These are phyloP conservation scores for Euclidia mi DNA, from an alignment of 2,888 invertebrate genomes.

Conservation along the genomic window DNA sequence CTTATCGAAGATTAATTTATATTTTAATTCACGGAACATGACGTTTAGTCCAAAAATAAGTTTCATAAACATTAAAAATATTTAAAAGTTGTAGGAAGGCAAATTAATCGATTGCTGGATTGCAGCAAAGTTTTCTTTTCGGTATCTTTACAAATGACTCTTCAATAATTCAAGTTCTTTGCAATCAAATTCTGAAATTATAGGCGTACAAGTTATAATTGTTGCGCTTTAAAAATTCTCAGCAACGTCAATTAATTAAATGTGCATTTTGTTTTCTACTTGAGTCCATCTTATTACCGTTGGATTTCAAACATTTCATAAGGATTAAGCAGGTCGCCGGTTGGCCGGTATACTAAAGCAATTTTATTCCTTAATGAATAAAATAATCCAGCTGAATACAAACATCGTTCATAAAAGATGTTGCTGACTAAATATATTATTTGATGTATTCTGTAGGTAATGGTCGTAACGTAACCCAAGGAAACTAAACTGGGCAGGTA, in stretches of 20 bases:
- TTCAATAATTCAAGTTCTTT: constrained; percentile 25
- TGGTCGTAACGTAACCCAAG: constrained; percentile 6
- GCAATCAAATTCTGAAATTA: constrained; percentile 22
- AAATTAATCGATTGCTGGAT: constrained; percentile 28
- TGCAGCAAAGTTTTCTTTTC: constrained; percentile 24
- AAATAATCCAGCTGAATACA: too few species aligned
- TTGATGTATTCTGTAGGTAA: too few species aligned
- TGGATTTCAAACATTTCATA: too few species aligned
- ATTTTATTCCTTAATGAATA: too few species aligned
- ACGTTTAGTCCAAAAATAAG: too few species aligned
- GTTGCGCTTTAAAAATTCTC: constrained; percentile 1
- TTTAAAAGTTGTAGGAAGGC: constrained; percentile 19
- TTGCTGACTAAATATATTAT: background rate
- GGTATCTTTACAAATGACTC: constrained; percentile 27
- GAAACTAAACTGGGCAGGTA: constrained; percentile 24
- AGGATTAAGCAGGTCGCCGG: too few species aligned
- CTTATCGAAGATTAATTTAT: too few species aligned
- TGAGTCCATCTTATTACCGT: too few species aligned
- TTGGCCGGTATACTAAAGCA: too few species aligned
- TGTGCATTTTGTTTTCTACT: background rate
- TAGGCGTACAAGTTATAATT: too few species aligned
- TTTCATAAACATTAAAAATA: constrained; percentile 10
- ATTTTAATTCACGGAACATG: too few species aligned
- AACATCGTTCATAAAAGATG: too few species aligned
- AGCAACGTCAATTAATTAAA: constrained; percentile 8